phyloP scores from a whole-genome alignment of 1,140 invertebrate genomes.

The Octopus bimaculoides region DNA sequence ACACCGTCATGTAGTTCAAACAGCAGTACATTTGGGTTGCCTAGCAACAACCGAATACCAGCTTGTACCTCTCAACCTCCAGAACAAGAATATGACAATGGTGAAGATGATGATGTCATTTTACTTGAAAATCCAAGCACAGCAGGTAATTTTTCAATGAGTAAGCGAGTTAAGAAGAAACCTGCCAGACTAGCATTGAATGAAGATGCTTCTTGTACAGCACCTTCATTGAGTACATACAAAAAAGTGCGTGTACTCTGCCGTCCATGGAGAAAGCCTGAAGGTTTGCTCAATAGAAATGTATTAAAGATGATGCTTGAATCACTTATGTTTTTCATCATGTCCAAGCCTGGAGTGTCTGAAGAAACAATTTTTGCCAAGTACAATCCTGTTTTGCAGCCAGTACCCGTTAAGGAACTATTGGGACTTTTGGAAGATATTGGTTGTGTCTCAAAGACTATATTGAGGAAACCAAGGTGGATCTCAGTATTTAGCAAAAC shows the following conservation, averaged over 20 bases:
- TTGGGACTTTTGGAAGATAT: slow-evolving; percentile 42
- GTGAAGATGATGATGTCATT: slow-evolving; percentile 10
- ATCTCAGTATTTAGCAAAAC: slow-evolving; percentile 27
- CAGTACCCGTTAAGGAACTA: slow-evolving; percentile 52
- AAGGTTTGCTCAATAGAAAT: slow-evolving; percentile 70
- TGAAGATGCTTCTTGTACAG: not conserved
- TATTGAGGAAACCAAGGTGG: slow-evolving; percentile 10
- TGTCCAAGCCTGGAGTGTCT: slow-evolving; percentile 63
- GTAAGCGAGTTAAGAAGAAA: not conserved
- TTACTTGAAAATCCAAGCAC: not conserved
- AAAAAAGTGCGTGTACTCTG: slow-evolving; percentile 45
- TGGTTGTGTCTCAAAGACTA: slow-evolving; percentile 25
- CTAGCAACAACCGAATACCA: not conserved
- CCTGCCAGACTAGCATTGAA: not conserved
- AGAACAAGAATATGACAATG: not conserved
- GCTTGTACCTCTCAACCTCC: not conserved
- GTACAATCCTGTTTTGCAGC: slow-evolving; percentile 47
- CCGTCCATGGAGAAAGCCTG: slow-evolving; percentile 73
- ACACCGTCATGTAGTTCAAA: not conserved
- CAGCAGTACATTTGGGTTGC: not conserved
- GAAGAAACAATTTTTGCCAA: slow-evolving; percentile 28
- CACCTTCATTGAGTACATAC: slow-evolving; percentile 36
- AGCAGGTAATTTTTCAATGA: not conserved
- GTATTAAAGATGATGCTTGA: slow-evolving; percentile 71
- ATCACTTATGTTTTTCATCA: slow-evolving; percentile 65